Evolutionary conservation across 2,888 invertebrate species (phyloP).

Genomic region (Hydriomena furcata): DNA sequence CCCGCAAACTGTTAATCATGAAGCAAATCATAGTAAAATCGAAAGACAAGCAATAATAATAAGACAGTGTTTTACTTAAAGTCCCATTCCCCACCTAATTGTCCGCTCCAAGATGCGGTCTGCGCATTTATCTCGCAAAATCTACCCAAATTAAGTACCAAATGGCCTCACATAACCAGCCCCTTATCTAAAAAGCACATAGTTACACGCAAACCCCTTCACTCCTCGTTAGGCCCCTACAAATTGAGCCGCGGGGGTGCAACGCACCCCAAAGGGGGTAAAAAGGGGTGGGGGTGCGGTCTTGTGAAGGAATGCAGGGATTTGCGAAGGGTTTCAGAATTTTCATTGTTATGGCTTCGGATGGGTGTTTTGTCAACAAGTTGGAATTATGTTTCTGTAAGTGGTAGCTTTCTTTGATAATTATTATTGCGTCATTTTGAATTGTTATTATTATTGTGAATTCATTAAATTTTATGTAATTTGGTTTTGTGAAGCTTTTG

Average conservation of each 20-base stretch:
- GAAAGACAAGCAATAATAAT: not conserved
- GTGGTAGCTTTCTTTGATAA: conserved; percentile 18
- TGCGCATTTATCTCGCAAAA: conserved; percentile 29
- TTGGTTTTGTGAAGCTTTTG: no score
- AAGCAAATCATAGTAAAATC: no score
- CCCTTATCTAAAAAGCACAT: conserved; percentile 36
- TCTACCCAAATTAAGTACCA: conserved; percentile 37
- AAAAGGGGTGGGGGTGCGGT: conserved; percentile 26
- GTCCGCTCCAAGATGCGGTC: conserved; percentile 12
- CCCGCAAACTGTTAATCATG: no score
- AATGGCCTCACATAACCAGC: conserved; percentile 36
- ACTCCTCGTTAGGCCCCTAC: conserved; percentile 64
- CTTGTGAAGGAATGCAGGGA: conserved; percentile 39
- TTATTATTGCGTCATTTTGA: conserved; percentile 11
- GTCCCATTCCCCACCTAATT: conserved; percentile 14
- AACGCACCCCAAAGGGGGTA: conserved; percentile 29
- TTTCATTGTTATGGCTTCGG: conserved; percentile 36
- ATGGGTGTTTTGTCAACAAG: conserved; percentile 39
- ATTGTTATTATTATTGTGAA: not conserved
- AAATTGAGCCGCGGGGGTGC: conserved; percentile 51
- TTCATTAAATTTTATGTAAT: not conserved
- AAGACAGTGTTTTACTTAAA: conserved; percentile 11
- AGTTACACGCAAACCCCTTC: conserved; percentile 45
- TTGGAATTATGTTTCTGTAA: conserved; percentile 26
- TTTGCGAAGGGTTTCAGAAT: conserved; percentile 33